Percentiles rank a stretch among this genome's conserved stretches.
Conservation (phyloP, 2,113 vertebrate genomes). For the Chlorocebus sabaeus region DNA sequence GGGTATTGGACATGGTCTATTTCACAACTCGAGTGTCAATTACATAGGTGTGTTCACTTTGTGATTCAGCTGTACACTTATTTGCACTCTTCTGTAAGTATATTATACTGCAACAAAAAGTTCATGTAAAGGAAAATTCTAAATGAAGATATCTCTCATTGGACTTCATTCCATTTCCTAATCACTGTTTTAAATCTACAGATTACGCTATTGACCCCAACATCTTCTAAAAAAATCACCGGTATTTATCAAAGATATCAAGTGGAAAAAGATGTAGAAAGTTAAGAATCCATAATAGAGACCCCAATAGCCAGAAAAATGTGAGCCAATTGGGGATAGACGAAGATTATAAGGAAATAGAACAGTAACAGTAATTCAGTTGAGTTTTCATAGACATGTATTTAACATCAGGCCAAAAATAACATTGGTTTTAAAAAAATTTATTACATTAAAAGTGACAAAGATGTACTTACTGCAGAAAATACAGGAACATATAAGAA, state of each 20-base stretch:
- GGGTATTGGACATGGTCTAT: neutral
- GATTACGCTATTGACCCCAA: neutral
- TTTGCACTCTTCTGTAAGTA: neutral
- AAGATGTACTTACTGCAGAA: neutral
- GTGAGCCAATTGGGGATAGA: neutral
- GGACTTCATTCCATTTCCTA: neutral
- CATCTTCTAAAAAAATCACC: neutral
- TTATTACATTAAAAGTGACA: neutral
- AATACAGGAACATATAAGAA: neutral
- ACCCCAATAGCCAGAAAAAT: neutral
- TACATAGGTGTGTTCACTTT: neutral
- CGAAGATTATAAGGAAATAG: neutral
- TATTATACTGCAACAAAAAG: neutral
- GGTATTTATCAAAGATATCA: neutral
- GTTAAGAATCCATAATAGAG: neutral
- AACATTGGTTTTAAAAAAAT: neutral
- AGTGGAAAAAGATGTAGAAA: neutral
- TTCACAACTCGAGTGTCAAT: neutral
- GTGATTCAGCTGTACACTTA: neutral
- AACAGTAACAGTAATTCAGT: neutral
- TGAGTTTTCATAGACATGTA: neutral
- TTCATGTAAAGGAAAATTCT: neutral
- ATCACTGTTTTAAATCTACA: neutral
- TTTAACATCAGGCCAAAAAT: neutral
- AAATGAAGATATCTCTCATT: neutral